Evolutionary conservation across 2,888 invertebrate species (phyloP).

Genomic region (Perdita meconis): DNA sequence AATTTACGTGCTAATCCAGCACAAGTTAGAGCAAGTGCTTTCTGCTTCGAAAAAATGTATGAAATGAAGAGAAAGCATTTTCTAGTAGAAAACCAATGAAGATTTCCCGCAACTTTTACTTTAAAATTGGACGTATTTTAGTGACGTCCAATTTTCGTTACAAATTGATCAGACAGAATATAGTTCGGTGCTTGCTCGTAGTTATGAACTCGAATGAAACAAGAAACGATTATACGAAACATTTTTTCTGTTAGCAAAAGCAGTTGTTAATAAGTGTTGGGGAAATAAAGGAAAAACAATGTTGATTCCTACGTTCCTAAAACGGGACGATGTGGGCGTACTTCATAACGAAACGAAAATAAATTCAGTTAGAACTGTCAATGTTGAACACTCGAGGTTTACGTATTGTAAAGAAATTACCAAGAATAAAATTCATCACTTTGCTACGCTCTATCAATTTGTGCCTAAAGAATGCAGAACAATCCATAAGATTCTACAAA

Average conservation of each 20-base stretch:
- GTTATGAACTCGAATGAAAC: neutral
- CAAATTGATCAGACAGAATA: neutral
- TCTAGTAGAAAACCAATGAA: too few species aligned
- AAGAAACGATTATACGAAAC: neutral
- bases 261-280: neutral
- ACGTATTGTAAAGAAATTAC: slow-evolving; percentile 13
- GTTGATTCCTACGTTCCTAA: neutral
- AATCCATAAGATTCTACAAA: slow-evolving; percentile 4
- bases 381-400: neutral
- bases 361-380: neutral
- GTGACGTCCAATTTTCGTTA: neutral
- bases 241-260: neutral
- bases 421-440: neutral
- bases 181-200: neutral
- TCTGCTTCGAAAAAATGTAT: too few species aligned
- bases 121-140: slow-evolving; percentile 23
- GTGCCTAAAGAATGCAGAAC: neutral
- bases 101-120: slow-evolving; percentile 7
- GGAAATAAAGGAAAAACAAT: neutral
- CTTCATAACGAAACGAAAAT: neutral
- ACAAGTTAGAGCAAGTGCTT: too few species aligned
- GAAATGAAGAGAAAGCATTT: slow-evolving; percentile 9
- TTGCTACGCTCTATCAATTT: slow-evolving; percentile 20
- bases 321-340: neutral
- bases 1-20: too few species aligned